phyloP scores from a whole-genome alignment of 1,140 invertebrate species.

The Bombus superbus region DNA sequence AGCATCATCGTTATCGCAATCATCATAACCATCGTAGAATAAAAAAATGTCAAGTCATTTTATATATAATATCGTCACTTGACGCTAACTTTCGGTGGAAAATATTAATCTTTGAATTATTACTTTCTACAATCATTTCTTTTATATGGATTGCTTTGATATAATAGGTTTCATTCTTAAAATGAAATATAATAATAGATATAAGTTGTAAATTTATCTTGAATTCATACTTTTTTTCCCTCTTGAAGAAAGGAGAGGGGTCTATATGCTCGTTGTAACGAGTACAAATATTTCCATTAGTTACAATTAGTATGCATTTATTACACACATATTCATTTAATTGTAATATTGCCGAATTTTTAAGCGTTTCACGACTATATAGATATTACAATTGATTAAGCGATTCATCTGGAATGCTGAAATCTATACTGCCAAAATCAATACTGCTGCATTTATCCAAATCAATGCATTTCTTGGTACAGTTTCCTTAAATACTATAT shows the following conservation, averaged over 20 bases:
- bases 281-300: constrained; percentile 65
- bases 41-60: not conserved
- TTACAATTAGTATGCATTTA: constrained; percentile 61
- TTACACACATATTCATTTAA: constrained; percentile 54
- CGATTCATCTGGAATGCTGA: constrained; percentile 63
- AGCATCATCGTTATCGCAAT: not conserved
- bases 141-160: not conserved
- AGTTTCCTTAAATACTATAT: constrained; percentile 56
- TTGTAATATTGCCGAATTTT: constrained; percentile 41
- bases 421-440: constrained; percentile 80
- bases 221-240: not conserved
- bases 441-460: constrained; percentile 77
- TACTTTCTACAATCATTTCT: not conserved
- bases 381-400: constrained; percentile 51
- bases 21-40: not conserved
- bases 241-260: not conserved
- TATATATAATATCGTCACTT: not conserved
- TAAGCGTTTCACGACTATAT: constrained; percentile 52
- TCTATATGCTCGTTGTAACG: constrained; percentile 48
- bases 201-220: not conserved
- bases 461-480: constrained; percentile 67
- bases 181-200: not conserved
- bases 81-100: not conserved
- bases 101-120: not conserved
- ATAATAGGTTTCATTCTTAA: not conserved